Conservation (phyloP, 2,888 invertebrate genomes). For the Acanthoscelides obtectus region DNA sequence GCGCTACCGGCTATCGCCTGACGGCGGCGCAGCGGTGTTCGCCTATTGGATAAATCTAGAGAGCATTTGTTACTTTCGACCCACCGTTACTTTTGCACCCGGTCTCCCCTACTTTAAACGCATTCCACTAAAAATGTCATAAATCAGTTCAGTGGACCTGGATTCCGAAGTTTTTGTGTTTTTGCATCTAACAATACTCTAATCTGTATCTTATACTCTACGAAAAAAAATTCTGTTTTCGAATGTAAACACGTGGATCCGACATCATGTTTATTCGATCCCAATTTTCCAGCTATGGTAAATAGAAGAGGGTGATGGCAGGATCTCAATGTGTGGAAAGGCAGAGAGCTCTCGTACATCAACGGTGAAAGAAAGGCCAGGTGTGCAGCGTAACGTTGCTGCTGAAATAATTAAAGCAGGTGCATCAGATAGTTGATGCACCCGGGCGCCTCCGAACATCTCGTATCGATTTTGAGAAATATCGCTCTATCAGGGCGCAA, state of each 20-base stretch:
- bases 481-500: not conserved
- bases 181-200: no score
- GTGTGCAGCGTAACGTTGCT: not conserved
- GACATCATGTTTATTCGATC: not conserved
- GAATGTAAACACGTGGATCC: not conserved
- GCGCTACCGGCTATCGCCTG: no score
- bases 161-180: no score
- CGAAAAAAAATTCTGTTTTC: no score
- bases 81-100: no score
- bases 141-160: no score
- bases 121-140: no score
- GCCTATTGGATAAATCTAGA: no score
- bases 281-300: not conserved
- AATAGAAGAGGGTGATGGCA: not conserved
- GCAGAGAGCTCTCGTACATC: not conserved
- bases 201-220: no score
- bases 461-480: not conserved
- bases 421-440: not conserved
- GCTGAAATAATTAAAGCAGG: not conserved
- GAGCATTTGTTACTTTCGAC: no score
- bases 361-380: not conserved
- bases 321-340: not conserved
- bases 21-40: no score
- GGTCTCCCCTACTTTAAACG: no score
- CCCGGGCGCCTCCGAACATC: not conserved